Evolutionary conservation across 2,888 invertebrate genomes (phyloP).

Genomic region (Cheiracanthium punctorium): DNA sequence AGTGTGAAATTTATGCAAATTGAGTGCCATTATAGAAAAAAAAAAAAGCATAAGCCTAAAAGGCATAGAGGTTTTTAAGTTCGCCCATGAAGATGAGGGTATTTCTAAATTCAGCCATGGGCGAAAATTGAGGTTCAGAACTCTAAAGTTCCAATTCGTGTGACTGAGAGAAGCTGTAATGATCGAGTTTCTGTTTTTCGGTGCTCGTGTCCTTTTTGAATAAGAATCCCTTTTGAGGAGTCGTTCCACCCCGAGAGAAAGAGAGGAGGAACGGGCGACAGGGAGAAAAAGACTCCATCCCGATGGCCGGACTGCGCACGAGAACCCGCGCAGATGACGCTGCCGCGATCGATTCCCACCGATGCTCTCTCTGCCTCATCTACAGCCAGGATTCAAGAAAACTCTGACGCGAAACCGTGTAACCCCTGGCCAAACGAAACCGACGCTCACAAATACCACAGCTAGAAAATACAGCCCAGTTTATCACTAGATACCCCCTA

Average conservation of each 20-base stretch:
- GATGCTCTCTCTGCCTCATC: conserved; percentile 31
- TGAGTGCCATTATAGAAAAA: too few relatives aligned
- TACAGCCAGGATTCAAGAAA: conserved; percentile 22
- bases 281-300: conserved; percentile 34
- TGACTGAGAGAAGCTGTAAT: not conserved
- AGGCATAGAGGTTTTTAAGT: too few relatives aligned
- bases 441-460: not conserved
- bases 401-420: not conserved
- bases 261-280: conserved; percentile 9
- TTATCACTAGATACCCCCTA: not conserved
- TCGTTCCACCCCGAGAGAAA: conserved; percentile 19
- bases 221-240: not conserved
- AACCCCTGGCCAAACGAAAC: not conserved
- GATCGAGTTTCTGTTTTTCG: not conserved
- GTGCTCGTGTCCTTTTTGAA: conserved; percentile 1
- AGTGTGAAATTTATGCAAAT: too few relatives aligned
- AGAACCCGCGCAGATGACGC: conserved; percentile 54
- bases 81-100: too few relatives aligned
- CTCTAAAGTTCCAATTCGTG: too few relatives aligned
- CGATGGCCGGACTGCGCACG: conserved; percentile 32
- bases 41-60: too few relatives aligned
- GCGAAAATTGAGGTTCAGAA: not conserved
- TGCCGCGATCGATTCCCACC: conserved; percentile 38
- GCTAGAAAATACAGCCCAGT: not conserved
- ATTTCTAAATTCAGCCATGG: not conserved